Base-by-base conservation (phyloP, 2,797 vertebrate species). In the Pelochelys cantorii region DNA sequence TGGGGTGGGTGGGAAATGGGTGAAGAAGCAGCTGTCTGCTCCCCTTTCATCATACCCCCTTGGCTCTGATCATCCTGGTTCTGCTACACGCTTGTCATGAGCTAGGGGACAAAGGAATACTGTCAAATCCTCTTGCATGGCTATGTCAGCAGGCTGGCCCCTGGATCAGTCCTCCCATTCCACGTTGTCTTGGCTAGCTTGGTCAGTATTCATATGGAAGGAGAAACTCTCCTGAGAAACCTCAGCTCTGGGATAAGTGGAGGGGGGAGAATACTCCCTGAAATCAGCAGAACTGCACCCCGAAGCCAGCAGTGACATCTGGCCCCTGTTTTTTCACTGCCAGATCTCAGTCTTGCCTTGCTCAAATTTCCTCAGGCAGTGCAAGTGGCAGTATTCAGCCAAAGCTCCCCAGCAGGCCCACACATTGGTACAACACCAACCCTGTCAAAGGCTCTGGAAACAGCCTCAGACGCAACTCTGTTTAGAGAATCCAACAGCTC, bases 141-240 rank as follows among this genome's bases (percentile, higher is more conserved):
- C 25, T 77, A 37, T 37, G 27, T 75, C 25, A 75, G 37, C 7
- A 27, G 42, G 34, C 12, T 42, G 22, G 34, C 22, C 25, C 25
- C 25, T 29, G 37, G 74, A 52, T 52, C 27, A 42, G 74, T 52
- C 15, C 27, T 77, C 14, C 74, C 6, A 2, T 2, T 8, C 5
- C 42, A 7, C 15, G 0, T 0, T 29, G 1, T 27, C 34, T 62
- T 52, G 54, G 8, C 75, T 1, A 2, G 77, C 81, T 59, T 31
- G 65, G 85, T 22, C 55, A 53, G 1, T 82, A 75, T 65, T 56
- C 0, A 0, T 12, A 31, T 15, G 11, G 56, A 23, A 80, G 52
- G 68, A 37, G 56, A 15, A 1, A 27, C 83, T 37, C 78, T 54
- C 18, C 0, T 23, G 54, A 10, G 62, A 86, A 62, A 22, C 52